Base-by-base conservation (phyloP, 2,113 vertebrate genomes). In the Pyrgilauda ruficollis region DNA sequence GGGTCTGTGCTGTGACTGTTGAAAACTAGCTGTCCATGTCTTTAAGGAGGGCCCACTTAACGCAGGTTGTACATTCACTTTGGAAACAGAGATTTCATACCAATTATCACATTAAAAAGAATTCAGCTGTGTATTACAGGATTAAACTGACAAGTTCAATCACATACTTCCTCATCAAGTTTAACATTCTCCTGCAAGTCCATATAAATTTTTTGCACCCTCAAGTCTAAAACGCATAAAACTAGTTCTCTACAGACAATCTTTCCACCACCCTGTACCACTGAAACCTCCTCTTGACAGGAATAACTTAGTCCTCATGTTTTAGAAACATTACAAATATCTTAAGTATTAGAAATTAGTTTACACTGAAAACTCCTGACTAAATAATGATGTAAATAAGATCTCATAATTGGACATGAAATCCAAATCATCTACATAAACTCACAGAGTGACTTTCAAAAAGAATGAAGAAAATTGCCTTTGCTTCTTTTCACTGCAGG, bases 391-490 rank as follows among this genome's bases (percentile, higher is more conserved):
- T 33, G 55, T 56, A 58, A 79, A 31, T 43, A 59, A 73, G 44
- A 63, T 55, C 35, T 59, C 33, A 20, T 37, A 59, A 68, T 14
- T 27, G 61, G 33, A 85, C 6, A 43, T 6, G 7, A 89, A 79
- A 82, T 49, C 17, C 41, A 67, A 78, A 67, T 58, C 56, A 70
- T 22, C n/a, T 67, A 78, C 15, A 37, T 52, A 53, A 88, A 75
- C 11, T 72, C 47, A 56, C 0, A 0, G n/a, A 62, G 7, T 23
- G 28, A 35, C 37, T 39, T 44, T 15, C 31, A n/a, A 82, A 66
- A 70, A 62, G 11, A 52, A 81, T 3, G 4, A 68, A 73, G 17
- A 84, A 76, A 90, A 62, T 4, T 58, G 13, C 41, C 33, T 69
- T 70, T 53, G 28, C 44, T 62, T 37, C 37, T 47, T 61, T 50